Evolutionary conservation across 2,888 invertebrate genomes (phyloP), one percentile per base, ranked within the genome.

Genomic region (Cordilura impudica): DNA sequence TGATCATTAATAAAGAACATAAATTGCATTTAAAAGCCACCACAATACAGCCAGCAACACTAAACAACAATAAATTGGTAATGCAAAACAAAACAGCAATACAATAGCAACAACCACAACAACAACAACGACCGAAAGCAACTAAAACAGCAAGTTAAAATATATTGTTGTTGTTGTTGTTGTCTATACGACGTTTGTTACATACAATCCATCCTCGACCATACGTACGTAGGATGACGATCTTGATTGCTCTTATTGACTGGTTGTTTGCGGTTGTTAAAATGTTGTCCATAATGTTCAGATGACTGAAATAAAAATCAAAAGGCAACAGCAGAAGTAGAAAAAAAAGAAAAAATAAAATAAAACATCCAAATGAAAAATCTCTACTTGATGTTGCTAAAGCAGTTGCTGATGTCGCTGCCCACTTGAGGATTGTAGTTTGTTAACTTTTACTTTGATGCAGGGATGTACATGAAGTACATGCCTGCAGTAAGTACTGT

Each of bases 191-290:
- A n/a, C 60, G 43, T 60, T 51, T 39, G 39, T 29, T 58, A 43
- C 43, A 18, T 21, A 43, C 63, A 12, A 58, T 72, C 47, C 21
- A 26, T 51, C n/a, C 39, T 12, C 14, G 18, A 19, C 29, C 49
- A 47, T 39, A 63, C 67, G 74, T 79, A 61, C 63, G 79, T 79
- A 79, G 79, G 79, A 66, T 79, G 81, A 81, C 69, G 81, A 81
- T 78, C 78, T 81, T 81, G 81, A 81, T 81, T 78, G 75, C 78
- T 78, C 72, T 81, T 81, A 78, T 78, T 81, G 74, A 75, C 74
- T 74, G 73, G 72, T 73, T 77, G 80, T 77, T 77, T 76, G 77
- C 74, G 77, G 77, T 81, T 79, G 79, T 79, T 79, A 79, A 79
- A 79, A 75, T 79, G 71, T 79, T 79, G 75, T 79, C 73, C 70